Percentiles rank a stretch among this genome's conserved stretches.
These are phyloP conservation scores for Platysteira castanea DNA, from an alignment of 2,113 vertebrate species.

Conservation along the genomic window DNA sequence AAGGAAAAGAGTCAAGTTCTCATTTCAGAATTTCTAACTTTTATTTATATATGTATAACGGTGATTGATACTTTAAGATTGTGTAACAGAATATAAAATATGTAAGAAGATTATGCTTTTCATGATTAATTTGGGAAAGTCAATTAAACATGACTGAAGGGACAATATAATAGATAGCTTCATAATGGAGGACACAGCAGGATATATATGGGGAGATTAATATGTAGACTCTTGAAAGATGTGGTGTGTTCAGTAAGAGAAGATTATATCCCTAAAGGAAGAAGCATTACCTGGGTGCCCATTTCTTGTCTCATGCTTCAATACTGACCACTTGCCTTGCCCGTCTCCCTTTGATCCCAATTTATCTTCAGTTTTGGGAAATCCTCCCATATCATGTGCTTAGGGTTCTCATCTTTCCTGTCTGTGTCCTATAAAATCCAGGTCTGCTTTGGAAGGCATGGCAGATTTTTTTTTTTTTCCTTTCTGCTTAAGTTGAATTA, in stretches of 20 bases:
- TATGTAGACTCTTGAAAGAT: not conserved
- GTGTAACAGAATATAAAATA: not conserved
- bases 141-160: not conserved
- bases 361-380: not conserved
- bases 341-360: not conserved
- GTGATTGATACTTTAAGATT: not conserved
- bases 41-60: not conserved
- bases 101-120: not conserved
- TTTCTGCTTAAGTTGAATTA: not conserved
- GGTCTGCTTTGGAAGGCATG: not conserved
- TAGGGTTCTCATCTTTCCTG: not conserved
- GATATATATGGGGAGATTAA: not conserved
- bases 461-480: not conserved
- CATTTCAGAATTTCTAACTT: not conserved
- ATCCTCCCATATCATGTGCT: not conserved
- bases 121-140: conserved; percentile 13
- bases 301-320: not conserved
- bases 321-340: not conserved
- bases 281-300: not conserved
- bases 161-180: not conserved
- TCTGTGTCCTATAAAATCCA: not conserved
- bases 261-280: not conserved
- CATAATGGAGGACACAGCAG: not conserved
- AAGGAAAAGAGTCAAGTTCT: not conserved
- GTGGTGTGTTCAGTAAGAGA: not conserved